Conservation (phyloP, 2,797 vertebrate species). For the Macropus fuliginosus region DNA sequence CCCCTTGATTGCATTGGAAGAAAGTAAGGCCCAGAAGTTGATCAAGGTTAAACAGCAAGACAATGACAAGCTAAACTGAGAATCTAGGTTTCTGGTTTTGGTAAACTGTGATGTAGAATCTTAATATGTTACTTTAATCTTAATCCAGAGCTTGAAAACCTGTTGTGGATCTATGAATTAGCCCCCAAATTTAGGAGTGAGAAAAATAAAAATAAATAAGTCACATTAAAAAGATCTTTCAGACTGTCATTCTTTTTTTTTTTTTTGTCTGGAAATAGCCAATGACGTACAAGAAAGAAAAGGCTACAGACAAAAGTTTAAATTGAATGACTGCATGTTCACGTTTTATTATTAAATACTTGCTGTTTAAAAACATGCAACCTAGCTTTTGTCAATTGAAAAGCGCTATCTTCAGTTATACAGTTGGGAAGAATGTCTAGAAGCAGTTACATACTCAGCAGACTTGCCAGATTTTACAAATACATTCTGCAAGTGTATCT, state of each 20-base stretch:
- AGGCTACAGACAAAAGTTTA: neutral
- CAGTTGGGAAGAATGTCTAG: neutral
- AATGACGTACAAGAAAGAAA: neutral
- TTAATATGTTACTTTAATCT: neutral
- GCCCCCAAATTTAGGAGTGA: neutral
- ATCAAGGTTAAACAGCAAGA: neutral
- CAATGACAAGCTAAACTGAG: neutral
- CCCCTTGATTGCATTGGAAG: neutral
- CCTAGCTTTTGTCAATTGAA: neutral
- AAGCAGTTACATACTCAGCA: neutral
- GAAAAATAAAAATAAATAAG: neutral
- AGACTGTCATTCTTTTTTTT: neutral
- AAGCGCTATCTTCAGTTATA: neutral
- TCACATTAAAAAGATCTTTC: neutral
- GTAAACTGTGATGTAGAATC: neutral
- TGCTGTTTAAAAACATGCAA: neutral
- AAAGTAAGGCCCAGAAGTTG: neutral
- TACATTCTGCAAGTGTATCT: neutral
- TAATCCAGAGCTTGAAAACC: neutral
- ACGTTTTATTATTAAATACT: neutral
- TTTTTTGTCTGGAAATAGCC: neutral
- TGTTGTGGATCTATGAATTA: neutral
- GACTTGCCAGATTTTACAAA: neutral
- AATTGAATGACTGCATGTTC: neutral
- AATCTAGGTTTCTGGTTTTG: neutral